Conservation (phyloP, 2,888 invertebrate species). For the Melolontha melolontha region DNA sequence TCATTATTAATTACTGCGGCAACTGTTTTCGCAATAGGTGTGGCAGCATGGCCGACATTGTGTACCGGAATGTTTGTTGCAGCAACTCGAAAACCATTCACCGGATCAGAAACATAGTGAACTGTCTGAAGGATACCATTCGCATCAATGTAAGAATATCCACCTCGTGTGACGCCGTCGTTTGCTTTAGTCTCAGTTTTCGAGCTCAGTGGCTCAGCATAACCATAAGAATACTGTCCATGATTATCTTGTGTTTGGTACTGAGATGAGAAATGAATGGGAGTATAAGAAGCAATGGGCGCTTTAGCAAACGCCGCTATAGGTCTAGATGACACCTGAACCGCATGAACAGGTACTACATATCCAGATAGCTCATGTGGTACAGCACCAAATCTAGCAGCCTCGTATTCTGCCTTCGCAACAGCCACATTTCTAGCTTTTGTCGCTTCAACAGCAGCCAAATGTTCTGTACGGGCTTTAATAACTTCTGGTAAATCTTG, state of each 20-base stretch:
- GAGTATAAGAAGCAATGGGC: constrained; percentile 43
- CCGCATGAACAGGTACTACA: constrained; percentile 53
- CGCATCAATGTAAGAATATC: constrained; percentile 78
- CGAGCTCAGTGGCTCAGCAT: constrained; percentile 73
- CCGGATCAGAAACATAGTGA: constrained; percentile 73
- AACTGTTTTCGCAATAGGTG: constrained; percentile 35
- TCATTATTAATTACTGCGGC: constrained; percentile 42
- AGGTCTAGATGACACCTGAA: constrained; percentile 42
- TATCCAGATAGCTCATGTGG: constrained; percentile 53
- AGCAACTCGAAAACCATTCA: constrained; percentile 74
- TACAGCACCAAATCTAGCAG: constrained; percentile 51
- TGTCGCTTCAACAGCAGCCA: constrained; percentile 58
- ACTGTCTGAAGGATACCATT: constrained; percentile 75
- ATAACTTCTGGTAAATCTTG: constrained; percentile 61
- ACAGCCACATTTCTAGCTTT: constrained; percentile 56
- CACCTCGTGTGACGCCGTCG: constrained; percentile 74
- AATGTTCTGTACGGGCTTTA: constrained; percentile 59
- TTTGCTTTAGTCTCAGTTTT: constrained; percentile 73
- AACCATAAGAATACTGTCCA: constrained; percentile 73
- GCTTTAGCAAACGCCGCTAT: constrained; percentile 37
- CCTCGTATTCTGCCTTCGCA: constrained; percentile 33
- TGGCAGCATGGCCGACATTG: constrained; percentile 39
- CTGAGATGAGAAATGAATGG: constrained; percentile 52
- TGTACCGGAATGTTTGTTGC: constrained; percentile 73
- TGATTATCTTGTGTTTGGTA: constrained; percentile 67